phyloP scores from a whole-genome alignment of 2,797 vertebrate species.

The Gymnoscopelus microlampas region DNA sequence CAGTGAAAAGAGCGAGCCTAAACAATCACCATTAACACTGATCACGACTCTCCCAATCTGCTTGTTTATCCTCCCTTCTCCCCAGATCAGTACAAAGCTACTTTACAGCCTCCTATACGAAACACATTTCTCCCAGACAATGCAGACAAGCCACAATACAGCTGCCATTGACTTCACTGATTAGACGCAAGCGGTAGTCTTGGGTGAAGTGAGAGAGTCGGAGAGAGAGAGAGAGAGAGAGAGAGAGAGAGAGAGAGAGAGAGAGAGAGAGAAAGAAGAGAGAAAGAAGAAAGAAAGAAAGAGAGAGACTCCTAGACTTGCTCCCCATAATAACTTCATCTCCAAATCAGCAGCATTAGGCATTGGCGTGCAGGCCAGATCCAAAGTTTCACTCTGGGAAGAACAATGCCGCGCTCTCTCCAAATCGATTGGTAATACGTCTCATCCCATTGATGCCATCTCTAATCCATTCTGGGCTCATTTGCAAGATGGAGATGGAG shows the following conservation, averaged over 20 bases:
- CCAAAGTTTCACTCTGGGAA: constrained; percentile 77
- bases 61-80: constrained; percentile 77
- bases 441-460: constrained; percentile 83
- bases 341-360: constrained; percentile 71
- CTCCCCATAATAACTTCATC: constrained; percentile 60
- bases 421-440: constrained; percentile 86
- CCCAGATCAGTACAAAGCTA: constrained; percentile 75
- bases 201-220: constrained; percentile 57
- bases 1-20: constrained; percentile 68
- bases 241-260: constrained; percentile 16
- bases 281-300: constrained; percentile 11
- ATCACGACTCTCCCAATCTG: constrained; percentile 76
- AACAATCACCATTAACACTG: constrained; percentile 76
- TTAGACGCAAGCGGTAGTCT: constrained; percentile 68
- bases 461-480: constrained; percentile 84
- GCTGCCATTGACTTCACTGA: constrained; percentile 73
- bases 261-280: constrained; percentile 8
- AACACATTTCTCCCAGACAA: constrained; percentile 71
- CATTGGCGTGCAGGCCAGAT: constrained; percentile 64
- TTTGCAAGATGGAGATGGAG: constrained; percentile 71
- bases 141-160: constrained; percentile 63
- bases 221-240: neutral
- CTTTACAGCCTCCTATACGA: constrained; percentile 73
- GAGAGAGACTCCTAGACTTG: constrained; percentile 7
- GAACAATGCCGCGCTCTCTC: constrained; percentile 77